These are phyloP conservation scores for Dynastes hyllus DNA, from an alignment of 2,888 invertebrate species.

Conservation along the genomic window DNA sequence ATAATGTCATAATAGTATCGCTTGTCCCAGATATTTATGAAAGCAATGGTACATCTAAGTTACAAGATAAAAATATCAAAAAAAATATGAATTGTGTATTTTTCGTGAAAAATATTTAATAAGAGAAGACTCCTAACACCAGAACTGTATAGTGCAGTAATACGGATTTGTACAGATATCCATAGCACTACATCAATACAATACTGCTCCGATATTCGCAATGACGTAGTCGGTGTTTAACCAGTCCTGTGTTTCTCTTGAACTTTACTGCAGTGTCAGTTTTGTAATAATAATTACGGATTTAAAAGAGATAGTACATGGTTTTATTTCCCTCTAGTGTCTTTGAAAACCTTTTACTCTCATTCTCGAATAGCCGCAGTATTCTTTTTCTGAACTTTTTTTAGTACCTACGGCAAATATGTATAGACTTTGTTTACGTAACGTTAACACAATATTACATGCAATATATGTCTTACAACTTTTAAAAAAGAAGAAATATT, in stretches of 20 bases:
- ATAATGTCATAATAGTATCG: no score
- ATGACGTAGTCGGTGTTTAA: not conserved
- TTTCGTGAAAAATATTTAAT: no score
- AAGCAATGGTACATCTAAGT: no score
- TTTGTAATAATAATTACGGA: slow-evolving; percentile 26
- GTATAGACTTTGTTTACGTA: not conserved
- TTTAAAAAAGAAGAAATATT: not conserved
- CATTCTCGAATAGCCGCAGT: slow-evolving; percentile 15
- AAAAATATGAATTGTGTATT: no score
- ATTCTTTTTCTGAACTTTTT: slow-evolving; percentile 8
- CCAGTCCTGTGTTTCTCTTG: slow-evolving; percentile 5
- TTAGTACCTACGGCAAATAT: not conserved
- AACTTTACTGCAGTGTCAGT: slow-evolving; percentile 27
- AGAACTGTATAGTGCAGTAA: no score
- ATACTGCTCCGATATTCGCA: not conserved
- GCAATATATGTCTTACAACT: not conserved
- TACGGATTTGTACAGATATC: no score
- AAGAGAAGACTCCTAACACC: no score
- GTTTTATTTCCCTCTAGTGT: slow-evolving; percentile 17
- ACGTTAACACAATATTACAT: slow-evolving; percentile 3
- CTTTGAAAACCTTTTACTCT: slow-evolving; percentile 33
- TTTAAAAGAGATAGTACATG: slow-evolving; percentile 26
- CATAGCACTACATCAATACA: no score
- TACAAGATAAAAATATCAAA: no score
- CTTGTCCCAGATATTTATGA: no score